A percentile compares a stretch with the other conserved stretches of the same genome.
Conservation (phyloP, 2,888 invertebrate genomes). For the Lycophotia porphyrea region DNA sequence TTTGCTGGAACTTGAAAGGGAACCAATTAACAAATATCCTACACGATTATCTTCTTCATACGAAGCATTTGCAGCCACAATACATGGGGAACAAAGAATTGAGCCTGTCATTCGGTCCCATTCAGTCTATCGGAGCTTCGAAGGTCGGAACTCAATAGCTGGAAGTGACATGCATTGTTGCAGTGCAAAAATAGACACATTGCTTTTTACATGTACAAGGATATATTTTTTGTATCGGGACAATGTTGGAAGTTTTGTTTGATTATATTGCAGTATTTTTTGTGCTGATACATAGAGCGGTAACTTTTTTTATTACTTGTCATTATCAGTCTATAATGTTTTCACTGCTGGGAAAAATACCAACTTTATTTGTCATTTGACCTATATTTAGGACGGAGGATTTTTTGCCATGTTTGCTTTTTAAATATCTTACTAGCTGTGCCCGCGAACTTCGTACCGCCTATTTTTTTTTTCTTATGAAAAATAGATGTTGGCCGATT, state of each 20-base stretch:
- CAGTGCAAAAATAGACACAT: conserved; percentile 41
- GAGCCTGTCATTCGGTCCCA: conserved; percentile 37
- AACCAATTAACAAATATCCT: conserved; percentile 34
- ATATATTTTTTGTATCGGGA: conserved; percentile 33
- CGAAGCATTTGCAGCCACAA: conserved; percentile 32
- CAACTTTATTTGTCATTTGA: background rate
- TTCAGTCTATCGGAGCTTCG: conserved; percentile 40
- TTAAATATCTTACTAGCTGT: too few relatives aligned
- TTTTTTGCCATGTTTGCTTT: background rate
- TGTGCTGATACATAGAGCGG: background rate
- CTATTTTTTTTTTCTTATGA: too few relatives aligned
- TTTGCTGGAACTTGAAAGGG: conserved; percentile 1
- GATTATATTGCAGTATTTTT: conserved; percentile 16
- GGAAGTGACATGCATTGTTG: conserved; percentile 47
- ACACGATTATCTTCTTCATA: conserved; percentile 25
- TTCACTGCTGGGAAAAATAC: background rate
- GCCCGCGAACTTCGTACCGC: too few relatives aligned
- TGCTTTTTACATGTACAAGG: conserved; percentile 20
- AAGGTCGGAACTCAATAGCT: conserved; percentile 43
- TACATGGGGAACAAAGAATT: conserved; percentile 47
- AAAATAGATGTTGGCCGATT: too few relatives aligned
- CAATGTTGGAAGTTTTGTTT: conserved; percentile 15
- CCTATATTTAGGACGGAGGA: background rate
- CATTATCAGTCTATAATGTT: background rate
- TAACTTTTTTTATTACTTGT: background rate